phyloP scores from a whole-genome alignment of 2,113 vertebrate genomes.

The Cygnus buccinator region DNA sequence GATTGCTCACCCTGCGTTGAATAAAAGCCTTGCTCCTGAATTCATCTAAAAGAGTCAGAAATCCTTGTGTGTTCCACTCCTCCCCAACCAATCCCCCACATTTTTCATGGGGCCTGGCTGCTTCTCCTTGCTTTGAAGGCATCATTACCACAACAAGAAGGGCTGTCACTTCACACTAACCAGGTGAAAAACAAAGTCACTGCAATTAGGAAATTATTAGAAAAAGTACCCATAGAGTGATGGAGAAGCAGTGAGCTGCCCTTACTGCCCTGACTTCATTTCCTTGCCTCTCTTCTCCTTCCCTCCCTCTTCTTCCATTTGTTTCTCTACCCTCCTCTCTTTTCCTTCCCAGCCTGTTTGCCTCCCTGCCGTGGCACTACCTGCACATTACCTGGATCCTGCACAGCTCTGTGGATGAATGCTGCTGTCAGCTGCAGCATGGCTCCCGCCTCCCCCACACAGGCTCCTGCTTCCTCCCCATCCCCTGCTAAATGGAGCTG shows the following conservation, averaged over 20 bases:
- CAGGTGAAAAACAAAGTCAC: not conserved
- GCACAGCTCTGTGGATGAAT: not conserved
- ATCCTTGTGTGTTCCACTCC: not conserved
- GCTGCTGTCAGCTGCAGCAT: not conserved
- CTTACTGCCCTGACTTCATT: not conserved
- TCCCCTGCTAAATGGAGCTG: not conserved
- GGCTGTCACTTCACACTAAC: not conserved
- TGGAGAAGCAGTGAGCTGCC: not conserved
- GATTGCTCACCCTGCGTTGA: not conserved
- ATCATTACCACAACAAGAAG: not conserved
- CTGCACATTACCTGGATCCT: constrained; percentile 17
- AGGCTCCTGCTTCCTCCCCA: not conserved
- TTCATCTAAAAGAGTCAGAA: not conserved
- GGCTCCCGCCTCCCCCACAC: not conserved
- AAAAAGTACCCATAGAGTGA: not conserved
- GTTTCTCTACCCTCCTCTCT: not conserved
- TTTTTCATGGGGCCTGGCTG: not conserved
- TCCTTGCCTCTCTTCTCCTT: not conserved
- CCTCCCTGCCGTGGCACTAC: not conserved
- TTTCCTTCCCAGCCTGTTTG: not conserved
- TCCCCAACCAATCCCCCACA: fast-evolving
- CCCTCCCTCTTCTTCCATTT: not conserved
- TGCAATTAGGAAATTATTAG: not conserved
- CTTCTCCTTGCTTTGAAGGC: not conserved
- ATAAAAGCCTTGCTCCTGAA: not conserved